These are phyloP conservation scores for Anser cygnoides DNA, from an alignment of 2,113 vertebrate genomes.

Conservation along the genomic window DNA sequence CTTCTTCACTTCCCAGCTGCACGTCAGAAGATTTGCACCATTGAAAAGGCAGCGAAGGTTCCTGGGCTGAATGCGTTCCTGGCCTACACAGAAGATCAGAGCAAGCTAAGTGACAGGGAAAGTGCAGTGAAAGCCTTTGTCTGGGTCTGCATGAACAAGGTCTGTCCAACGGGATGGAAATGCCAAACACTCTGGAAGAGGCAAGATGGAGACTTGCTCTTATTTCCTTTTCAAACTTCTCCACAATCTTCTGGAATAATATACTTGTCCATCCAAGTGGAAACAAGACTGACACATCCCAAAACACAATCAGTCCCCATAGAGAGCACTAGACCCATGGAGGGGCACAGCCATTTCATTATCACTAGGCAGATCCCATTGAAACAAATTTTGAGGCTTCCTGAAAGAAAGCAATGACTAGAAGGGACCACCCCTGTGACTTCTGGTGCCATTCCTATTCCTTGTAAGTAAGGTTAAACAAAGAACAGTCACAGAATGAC, in stretches of 20 bases:
- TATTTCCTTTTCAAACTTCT: neutral
- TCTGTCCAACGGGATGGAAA: neutral
- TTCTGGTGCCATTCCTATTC: neutral
- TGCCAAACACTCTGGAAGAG: neutral
- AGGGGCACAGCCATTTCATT: neutral
- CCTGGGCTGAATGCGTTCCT: slow-evolving; percentile 50
- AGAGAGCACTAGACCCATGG: neutral
- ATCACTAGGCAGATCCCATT: too few relatives aligned
- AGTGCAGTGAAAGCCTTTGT: neutral
- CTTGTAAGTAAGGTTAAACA: neutral
- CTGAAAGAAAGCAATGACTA: neutral
- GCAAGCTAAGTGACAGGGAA: neutral
- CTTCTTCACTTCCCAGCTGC: slow-evolving; percentile 77
- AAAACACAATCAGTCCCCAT: too few relatives aligned
- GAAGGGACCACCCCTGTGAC: too few relatives aligned
- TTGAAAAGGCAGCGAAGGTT: slow-evolving; percentile 75
- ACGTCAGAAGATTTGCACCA: slow-evolving; percentile 54
- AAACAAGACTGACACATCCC: neutral
- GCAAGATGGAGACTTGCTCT: neutral
- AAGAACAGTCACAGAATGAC: neutral
- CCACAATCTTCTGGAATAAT: neutral
- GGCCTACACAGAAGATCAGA: slow-evolving; percentile 27
- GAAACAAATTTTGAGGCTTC: neutral
- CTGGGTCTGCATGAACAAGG: too few relatives aligned
- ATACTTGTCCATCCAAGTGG: neutral